Conservation (phyloP, 2,888 invertebrate genomes). For the Apantesis nais region DNA sequence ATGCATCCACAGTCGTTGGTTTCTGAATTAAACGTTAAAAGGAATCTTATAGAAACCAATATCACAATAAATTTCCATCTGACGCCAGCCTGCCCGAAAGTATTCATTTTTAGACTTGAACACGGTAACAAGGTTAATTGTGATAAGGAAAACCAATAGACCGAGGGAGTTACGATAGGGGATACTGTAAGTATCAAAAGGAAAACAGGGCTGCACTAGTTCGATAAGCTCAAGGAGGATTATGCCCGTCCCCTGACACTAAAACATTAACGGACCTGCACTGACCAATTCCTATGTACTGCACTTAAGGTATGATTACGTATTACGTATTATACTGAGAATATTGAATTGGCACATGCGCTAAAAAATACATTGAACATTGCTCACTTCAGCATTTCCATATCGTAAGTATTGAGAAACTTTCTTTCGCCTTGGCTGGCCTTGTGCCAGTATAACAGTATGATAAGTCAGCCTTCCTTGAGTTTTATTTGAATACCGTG, state of each 20-base stretch:
- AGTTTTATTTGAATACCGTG: conserved; percentile 22
- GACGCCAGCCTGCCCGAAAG: too few species aligned
- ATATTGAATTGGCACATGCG: neutral
- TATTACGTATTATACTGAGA: neutral
- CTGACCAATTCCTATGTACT: neutral
- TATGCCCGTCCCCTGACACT: neutral
- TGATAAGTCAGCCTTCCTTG: conserved; percentile 35
- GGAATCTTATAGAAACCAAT: too few species aligned
- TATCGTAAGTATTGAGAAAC: conserved; percentile 35
- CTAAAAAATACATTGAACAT: neutral
- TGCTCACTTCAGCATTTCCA: conserved; percentile 26
- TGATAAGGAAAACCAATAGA: neutral
- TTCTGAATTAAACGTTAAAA: too few species aligned
- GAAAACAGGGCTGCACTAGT: neutral
- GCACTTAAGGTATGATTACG: neutral
- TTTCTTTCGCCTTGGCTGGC: conserved; percentile 43
- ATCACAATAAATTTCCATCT: too few species aligned
- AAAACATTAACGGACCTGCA: neutral
- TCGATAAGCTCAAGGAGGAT: neutral
- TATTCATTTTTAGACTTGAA: neutral
- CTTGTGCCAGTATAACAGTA: conserved; percentile 40
- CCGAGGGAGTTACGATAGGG: neutral
- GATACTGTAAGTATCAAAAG: too few species aligned
- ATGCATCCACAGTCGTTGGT: too few species aligned
- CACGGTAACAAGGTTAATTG: neutral